Evolutionary conservation across 1,140 invertebrate genomes (phyloP).

Genomic region (Oncopodura yosiiana): DNA sequence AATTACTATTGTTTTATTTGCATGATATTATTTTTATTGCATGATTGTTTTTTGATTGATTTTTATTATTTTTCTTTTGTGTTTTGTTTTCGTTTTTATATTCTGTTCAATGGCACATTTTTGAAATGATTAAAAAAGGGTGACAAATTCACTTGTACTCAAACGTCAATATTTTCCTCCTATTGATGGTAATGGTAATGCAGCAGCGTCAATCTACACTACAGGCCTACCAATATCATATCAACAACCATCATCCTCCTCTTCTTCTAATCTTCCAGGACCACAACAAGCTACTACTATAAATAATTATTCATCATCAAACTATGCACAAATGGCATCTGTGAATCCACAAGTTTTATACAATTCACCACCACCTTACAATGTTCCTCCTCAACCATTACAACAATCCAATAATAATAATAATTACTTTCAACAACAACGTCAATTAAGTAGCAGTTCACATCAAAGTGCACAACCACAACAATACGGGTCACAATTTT

Average conservation of each 20-base stretch:
- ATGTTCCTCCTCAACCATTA: background rate
- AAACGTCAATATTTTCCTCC: constrained; percentile 33
- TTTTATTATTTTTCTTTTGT: background rate
- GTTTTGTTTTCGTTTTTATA: background rate
- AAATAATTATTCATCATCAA: constrained; percentile 4
- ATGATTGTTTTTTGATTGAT: background rate
- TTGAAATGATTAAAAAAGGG: no score
- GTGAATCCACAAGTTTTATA: constrained; percentile 6
- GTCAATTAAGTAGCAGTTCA: no score
- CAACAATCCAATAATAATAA: constrained; percentile 1
- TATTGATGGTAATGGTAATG: constrained; percentile 30
- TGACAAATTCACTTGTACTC: constrained; percentile 33
- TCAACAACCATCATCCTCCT: background rate
- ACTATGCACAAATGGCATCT: constrained; percentile 1
- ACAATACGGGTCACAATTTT: constrained; percentile 21
- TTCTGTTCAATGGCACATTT: no score
- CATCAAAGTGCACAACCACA: constrained; percentile 11
- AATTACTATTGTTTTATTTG: background rate
- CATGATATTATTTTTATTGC: background rate
- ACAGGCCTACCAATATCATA: background rate
- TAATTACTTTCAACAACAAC: no score
- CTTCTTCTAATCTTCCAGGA: background rate
- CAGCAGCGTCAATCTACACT: background rate
- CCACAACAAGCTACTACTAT: no score
- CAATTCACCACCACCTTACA: constrained; percentile 10